phyloP scores from a whole-genome alignment of 2,113 vertebrate species.

The Diadophis punctatus region DNA sequence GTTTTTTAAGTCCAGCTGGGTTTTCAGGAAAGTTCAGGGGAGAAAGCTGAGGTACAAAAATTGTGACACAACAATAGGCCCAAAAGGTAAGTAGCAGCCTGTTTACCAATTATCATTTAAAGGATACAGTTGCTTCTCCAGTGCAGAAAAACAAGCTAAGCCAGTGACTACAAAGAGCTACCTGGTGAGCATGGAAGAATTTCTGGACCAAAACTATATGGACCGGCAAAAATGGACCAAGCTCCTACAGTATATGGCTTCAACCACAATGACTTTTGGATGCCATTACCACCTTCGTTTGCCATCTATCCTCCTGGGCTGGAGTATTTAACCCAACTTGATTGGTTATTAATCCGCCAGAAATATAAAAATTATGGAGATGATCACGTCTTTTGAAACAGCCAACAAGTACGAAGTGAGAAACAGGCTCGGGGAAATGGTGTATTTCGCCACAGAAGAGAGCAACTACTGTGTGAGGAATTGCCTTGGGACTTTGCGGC shows the following conservation, averaged over 20 bases:
- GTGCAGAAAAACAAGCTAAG: neutral
- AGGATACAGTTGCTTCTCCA: neutral
- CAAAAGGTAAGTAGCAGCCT: neutral
- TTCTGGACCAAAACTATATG: neutral
- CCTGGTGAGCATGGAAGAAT: neutral
- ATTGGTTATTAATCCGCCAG: slow-evolving; percentile 82
- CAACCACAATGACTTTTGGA: neutral
- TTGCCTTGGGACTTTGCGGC: slow-evolving; percentile 75
- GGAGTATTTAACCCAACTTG: neutral
- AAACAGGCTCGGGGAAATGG: slow-evolving; percentile 81
- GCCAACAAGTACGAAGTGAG: slow-evolving; percentile 89
- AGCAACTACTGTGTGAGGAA: slow-evolving; percentile 82
- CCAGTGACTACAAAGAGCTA: neutral
- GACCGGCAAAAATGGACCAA: neutral
- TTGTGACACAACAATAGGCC: neutral
- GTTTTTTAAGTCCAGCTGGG: neutral
- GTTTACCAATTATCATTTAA: neutral
- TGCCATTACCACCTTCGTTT: neutral
- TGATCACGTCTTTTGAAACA: slow-evolving; percentile 81
- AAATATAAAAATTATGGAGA: slow-evolving; percentile 87
- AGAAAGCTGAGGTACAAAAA: neutral
- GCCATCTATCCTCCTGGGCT: neutral
- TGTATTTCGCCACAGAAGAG: slow-evolving; percentile 87
- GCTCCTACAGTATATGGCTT: no score
- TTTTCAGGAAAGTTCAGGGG: neutral